Evolutionary conservation across 2,113 vertebrate species (phyloP).

Genomic region (Phalacrocorax aristotelis): DNA sequence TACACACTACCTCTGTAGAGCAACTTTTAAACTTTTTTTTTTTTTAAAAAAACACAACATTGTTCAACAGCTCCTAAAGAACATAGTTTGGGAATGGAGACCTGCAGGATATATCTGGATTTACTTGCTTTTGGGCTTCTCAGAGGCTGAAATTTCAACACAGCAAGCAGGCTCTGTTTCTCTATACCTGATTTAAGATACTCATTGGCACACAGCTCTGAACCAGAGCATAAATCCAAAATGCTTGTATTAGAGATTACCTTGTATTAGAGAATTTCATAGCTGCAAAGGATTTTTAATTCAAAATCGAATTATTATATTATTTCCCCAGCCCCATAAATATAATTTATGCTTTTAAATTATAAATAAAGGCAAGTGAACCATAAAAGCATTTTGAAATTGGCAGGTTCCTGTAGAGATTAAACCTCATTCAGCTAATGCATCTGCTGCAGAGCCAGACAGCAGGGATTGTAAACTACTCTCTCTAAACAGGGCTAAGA

Average conservation of each 20-base stretch:
- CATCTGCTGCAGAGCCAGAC: not conserved
- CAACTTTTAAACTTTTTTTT: not conserved
- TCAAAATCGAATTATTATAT: not conserved
- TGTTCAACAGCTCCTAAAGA: not conserved
- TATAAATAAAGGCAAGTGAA: slow-evolving; percentile 22
- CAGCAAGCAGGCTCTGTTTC: not conserved
- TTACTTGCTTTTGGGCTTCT: not conserved
- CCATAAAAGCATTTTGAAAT: slow-evolving; percentile 8
- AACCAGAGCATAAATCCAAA: not conserved
- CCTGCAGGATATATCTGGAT: not conserved
- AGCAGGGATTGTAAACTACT: not conserved
- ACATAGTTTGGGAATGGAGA: not conserved
- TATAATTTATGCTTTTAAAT: not conserved
- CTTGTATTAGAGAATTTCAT: not conserved
- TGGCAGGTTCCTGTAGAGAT: not conserved
- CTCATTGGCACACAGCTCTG: not conserved
- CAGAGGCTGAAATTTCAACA: not conserved
- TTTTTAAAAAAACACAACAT: not conserved
- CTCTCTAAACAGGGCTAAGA: not conserved
- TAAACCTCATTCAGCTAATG: slow-evolving; percentile 10
- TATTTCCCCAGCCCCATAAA: not conserved
- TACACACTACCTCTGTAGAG: not conserved
- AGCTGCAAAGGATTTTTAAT: not conserved
- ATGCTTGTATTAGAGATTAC: not conserved
- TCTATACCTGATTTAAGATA: not conserved